These are phyloP conservation scores for Deilephila porcellus DNA, from an alignment of 2,888 invertebrate species.

Conservation along the genomic window DNA sequence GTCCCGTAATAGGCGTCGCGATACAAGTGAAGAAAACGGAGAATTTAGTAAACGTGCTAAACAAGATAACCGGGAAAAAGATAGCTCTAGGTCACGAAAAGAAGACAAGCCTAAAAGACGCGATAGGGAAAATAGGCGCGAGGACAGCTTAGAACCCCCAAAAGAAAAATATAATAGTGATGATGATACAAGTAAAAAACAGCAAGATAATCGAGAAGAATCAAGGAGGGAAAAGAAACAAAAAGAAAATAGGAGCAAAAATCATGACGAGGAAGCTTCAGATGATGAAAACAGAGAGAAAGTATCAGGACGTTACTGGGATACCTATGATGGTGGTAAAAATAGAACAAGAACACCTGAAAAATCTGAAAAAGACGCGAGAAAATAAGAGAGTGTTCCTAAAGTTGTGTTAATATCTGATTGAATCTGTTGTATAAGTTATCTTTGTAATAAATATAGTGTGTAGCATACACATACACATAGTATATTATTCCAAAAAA, in stretches of 20 bases:
- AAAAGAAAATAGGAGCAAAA: constrained; percentile 32
- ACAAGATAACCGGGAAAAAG: constrained; percentile 16
- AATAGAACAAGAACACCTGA: constrained; percentile 33
- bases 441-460: constrained; percentile 8
- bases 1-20: constrained; percentile 32
- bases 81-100: not conserved
- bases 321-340: constrained; percentile 44
- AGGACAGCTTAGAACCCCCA: constrained; percentile 31
- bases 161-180: constrained; percentile 30
- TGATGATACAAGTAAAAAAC: constrained; percentile 31
- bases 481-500: too few species aligned
- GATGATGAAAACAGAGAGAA: constrained; percentile 47
- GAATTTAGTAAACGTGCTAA: constrained; percentile 28
- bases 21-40: constrained; percentile 32
- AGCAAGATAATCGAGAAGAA: constrained; percentile 32
- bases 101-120: constrained; percentile 32
- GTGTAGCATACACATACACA: not conserved
- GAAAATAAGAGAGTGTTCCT: constrained; percentile 27
- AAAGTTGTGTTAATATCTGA: not conserved
- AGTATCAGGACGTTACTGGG: constrained; percentile 52
- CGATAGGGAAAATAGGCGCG: constrained; percentile 26
- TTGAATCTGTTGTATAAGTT: not conserved
- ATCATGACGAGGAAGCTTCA: constrained; percentile 15
- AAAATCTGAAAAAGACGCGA: constrained; percentile 33
- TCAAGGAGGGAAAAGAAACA: constrained; percentile 35